These are phyloP conservation scores for Rhyacophila brunnea DNA, from an alignment of 1,140 invertebrate genomes.

Conservation along the genomic window DNA sequence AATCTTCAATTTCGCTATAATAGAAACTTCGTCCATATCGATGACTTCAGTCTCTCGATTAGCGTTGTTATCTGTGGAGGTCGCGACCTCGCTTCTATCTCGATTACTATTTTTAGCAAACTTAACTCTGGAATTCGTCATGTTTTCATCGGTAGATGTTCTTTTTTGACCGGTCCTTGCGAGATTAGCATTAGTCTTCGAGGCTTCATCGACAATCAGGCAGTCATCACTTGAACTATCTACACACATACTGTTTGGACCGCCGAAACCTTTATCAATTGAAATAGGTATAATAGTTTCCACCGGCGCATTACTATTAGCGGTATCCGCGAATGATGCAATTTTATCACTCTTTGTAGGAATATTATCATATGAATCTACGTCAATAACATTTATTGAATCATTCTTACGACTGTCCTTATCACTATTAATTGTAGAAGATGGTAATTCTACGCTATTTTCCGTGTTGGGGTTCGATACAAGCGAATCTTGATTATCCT, in stretches of 20 bases:
- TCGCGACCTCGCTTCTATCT: too few species aligned
- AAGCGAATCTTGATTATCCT: too few species aligned
- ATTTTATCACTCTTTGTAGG: too few species aligned
- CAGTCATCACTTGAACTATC: slow-evolving; percentile 30
- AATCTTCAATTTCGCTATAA: slow-evolving; percentile 20
- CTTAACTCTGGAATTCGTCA: too few species aligned
- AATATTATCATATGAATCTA: background rate
- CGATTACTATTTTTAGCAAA: too few species aligned
- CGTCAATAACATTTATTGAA: background rate
- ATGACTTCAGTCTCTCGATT: background rate
- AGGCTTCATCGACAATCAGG: slow-evolving; percentile 9
- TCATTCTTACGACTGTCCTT: background rate
- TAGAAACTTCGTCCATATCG: slow-evolving; percentile 4
- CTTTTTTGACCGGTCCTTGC: background rate
- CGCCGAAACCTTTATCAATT: background rate
- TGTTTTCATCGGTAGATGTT: too few species aligned
- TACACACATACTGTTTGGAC: slow-evolving; percentile 4
- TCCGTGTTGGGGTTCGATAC: too few species aligned
- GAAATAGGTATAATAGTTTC: background rate
- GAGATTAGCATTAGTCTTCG: background rate
- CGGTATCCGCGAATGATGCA: too few species aligned
- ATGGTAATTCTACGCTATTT: too few species aligned
- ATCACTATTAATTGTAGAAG: too few species aligned
- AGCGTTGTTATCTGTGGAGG: too few species aligned
- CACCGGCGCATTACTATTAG: background rate